These are phyloP conservation scores for Maniola jurtina DNA, from an alignment of 1,140 invertebrate species.

Conservation along the genomic window DNA sequence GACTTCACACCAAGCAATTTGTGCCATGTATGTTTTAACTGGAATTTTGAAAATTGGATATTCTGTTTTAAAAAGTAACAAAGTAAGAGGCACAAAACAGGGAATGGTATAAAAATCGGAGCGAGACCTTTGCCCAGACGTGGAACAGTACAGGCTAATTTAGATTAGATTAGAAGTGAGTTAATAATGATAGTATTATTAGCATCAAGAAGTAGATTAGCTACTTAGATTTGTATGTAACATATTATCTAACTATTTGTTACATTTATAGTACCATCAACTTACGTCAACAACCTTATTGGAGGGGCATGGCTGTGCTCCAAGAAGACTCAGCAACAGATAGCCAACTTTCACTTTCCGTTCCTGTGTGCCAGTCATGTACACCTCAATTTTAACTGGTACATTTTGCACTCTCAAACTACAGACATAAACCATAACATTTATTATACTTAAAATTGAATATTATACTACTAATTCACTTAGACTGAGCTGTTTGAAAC, in stretches of 20 bases:
- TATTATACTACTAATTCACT: no score
- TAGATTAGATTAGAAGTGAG: no score
- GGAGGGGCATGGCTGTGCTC: slow-evolving; percentile 67
- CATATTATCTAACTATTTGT: no score
- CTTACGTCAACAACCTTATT: slow-evolving; percentile 69
- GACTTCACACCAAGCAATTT: slow-evolving; percentile 64
- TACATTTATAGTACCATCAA: background rate
- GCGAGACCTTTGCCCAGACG: no score
- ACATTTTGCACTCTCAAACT: slow-evolving; percentile 70
- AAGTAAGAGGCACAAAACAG: no score
- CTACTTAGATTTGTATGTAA: no score
- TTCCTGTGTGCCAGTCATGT: slow-evolving; percentile 53
- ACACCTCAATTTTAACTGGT: slow-evolving; percentile 68
- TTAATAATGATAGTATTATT: no score
- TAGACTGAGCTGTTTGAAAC: no score
- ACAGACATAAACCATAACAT: slow-evolving; percentile 23
- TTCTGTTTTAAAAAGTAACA: background rate
- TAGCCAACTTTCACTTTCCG: slow-evolving; percentile 69
- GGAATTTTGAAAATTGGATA: slow-evolving; percentile 28
- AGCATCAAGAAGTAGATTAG: no score
- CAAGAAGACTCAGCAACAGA: slow-evolving; percentile 61
- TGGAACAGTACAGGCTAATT: no score
- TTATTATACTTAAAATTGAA: no score
- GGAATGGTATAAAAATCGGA: no score
- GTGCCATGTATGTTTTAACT: slow-evolving; percentile 68